Evolutionary conservation across 2,888 invertebrate genomes (phyloP).

Genomic region (Caenorhabditis sinica): DNA sequence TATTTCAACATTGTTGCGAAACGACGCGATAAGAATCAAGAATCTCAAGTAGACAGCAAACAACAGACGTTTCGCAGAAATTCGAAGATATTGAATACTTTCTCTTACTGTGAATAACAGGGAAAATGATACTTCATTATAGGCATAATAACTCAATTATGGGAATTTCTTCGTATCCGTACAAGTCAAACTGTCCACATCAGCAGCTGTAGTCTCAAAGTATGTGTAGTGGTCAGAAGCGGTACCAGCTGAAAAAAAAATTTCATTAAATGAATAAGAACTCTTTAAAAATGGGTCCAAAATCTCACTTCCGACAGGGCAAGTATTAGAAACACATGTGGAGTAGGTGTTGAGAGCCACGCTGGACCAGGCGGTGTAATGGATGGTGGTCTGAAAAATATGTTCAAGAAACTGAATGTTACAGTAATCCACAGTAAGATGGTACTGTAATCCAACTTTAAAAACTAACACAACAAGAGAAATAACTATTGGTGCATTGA

Average conservation of each 20-base stretch:
- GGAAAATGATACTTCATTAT: constrained; percentile 7
- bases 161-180: constrained; percentile 61
- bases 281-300: too few species aligned
- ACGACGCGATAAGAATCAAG: background rate
- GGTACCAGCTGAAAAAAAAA: constrained; percentile 15
- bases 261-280: background rate
- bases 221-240: constrained; percentile 59
- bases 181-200: constrained; percentile 62
- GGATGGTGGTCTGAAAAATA: constrained; percentile 43
- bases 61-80: background rate
- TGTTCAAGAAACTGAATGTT: too few species aligned
- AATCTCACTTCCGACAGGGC: constrained; percentile 31
- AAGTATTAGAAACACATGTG: constrained; percentile 39
- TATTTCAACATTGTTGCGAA: background rate
- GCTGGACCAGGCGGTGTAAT: constrained; percentile 59
- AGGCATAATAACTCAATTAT: constrained; percentile 10
- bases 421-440: too few species aligned
- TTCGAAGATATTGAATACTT: background rate
- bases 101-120: constrained; percentile 11
- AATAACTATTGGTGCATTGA: constrained; percentile 50
- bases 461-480: constrained; percentile 57
- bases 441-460: background rate
- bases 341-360: constrained; percentile 49
- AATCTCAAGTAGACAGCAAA: constrained; percentile 12
- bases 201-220: constrained; percentile 59